Base-by-base conservation (phyloP, 2,797 vertebrate genomes). In the Vipera ursinii region DNA sequence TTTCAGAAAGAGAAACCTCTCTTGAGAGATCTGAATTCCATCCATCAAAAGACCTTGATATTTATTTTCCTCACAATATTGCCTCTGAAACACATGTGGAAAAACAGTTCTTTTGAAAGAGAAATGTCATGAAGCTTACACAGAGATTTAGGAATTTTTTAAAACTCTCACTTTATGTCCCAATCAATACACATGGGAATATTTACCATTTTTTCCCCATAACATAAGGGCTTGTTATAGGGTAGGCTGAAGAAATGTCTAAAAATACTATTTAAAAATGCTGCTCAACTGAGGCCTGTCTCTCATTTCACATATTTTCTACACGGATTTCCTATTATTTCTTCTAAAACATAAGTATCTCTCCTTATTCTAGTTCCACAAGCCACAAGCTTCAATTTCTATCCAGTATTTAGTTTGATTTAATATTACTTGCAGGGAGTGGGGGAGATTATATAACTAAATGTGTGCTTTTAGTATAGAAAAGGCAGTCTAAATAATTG, bases 401-500 rank as follows among this genome's bases (percentile, higher is more conserved):
- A 92, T 91, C 28, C 32, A 94, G 55, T 92, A 95, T 96, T 96
- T 93, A 91, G 14, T 93, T 90, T 91, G 88, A 92, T 65, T 88
- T 86, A 95, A 56, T 89, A 93, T 94, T 96, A 94, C 51, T 88
- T 91, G 2, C 44, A 0, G 12, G 4, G 5, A 28, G 38, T 32
- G 82, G 24, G 86, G 92, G 60, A 90, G 92, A 91, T 92, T 88
- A 86, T 93, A 20, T 56, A 93, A 93, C 8, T 48, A 92, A 96
- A 94, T 93, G 24, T 53, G 89, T 91, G 20, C 86, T 94, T 96
- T 95, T 93, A 92, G 93, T 93, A 93, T 82, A 90, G 91, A 91
- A 96, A 95, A 93, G 82, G 90, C 73, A 92, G 93, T 88, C 89
- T 91, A 85, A 0, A 0, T 92, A 96, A 95, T 94, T 96, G 90